Evolutionary conservation across 1,140 invertebrate genomes (phyloP), one percentile per base, ranked within the genome.

Genomic region (Bacillus rossius): DNA sequence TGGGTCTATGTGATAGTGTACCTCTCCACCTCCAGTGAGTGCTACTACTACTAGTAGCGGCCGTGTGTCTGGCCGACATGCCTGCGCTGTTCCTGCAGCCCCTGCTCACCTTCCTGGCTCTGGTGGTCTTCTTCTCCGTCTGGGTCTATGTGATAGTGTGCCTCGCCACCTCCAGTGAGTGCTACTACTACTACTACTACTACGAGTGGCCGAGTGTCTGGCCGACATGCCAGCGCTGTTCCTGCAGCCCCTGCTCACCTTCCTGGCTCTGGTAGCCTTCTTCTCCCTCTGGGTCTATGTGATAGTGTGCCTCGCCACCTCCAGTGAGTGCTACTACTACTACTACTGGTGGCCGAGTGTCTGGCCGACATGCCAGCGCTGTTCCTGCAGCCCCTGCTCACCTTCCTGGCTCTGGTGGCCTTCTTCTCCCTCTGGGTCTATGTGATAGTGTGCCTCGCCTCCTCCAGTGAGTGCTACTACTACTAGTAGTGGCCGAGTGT

Each of bases 71-170:
- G n/a, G n/a, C 84, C 48, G 84, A 85, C 66, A 80, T 96, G 60
- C 93, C 94, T 4, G 84, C 82, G n/a, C 73, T 98, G 22, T 86
- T 96, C 66, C 75, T 94, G 19, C 93, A 95, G 68, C 94, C 94
- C 1, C 69, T 96, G 1, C 75, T 93, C 57, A 96, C 94, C 0
- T 94, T 94, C 69, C 60, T 89, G 43, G 80, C 87, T 47, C 76
- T 96, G 0, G 72, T 88, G 23, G 59, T 84, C 40, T 96, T 96
- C 71, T 88, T 94, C 61, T 73, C 84, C 40, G 92, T 91, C 77
- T 96, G 92, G 92, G 77, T 93, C 1, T 78, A 81, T 26, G 84
- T 96, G 37, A 82, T 96, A 61, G 74, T 85, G 22, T 84, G 77
- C 65, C 72, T 89, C 4, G 81, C 82, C n/a, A 87, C 86, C 62